Base-by-base conservation (phyloP, 2,888 invertebrate species). In the Proisotoma minuta region DNA sequence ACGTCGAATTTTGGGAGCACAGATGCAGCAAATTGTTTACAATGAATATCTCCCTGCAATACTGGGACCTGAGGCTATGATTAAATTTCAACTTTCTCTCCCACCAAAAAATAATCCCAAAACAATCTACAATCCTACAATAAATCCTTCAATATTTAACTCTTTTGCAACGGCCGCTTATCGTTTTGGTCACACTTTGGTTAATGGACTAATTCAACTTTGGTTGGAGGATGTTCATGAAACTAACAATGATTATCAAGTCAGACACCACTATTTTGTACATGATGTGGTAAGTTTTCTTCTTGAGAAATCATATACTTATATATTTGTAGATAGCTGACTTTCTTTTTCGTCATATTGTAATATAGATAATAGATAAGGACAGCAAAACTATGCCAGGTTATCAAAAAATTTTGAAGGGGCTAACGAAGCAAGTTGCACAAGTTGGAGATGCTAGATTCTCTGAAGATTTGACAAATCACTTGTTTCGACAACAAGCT, bases 131-230 rank as follows among this genome's bases (percentile, higher is more conserved):
- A 23, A 50, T 15, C 10, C 20, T 10, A 22, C n/a, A 4, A 10
- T 22, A 23, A 20, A 50, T 20, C 5, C 50, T n/a, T 22, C 50
- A 3, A 20, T 50, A 20, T 50, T 24, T 22, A 18, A 50, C 23
- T 15, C 24, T 10, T 50, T 50, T 26, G 50, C 50, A 8, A 20
- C 12, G 10, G 50, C 50, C 20, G 50, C 50, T 12, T 57, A 47
- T 23, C 23, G 58, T 3, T 72, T 72, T 27, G 72, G 71, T 1
- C 72, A 72, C 28, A 66, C 69, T 3, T 28, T 72, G n/a, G 3
- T 71, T 1, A 67, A 63, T 43, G 70, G 71, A 0, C 47, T 65
- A 3, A 59, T 70, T 34, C 3, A 57, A 8, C 51, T 72, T n/a
- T n/a, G n/a, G n/a, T n/a, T n/a, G n/a, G n/a, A n/a, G n/a, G n/a